phyloP scores from a whole-genome alignment of 2,888 invertebrate species.

The Steinernema scapterisci region DNA sequence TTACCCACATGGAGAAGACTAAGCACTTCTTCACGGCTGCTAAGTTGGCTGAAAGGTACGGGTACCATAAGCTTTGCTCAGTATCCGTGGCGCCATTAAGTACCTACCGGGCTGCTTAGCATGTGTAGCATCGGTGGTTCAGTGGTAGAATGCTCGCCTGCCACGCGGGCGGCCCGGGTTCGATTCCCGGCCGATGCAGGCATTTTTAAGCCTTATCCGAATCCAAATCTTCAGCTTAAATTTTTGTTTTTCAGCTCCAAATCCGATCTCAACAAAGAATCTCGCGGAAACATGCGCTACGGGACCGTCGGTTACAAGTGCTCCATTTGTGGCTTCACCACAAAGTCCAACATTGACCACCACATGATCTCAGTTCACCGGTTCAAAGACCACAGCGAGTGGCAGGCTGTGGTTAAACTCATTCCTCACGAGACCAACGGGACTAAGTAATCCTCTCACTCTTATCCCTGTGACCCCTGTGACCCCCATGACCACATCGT shows the following conservation, averaged over 20 bases:
- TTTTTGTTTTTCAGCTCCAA: constrained; percentile 11
- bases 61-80: constrained; percentile 1
- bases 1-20: constrained; percentile 43
- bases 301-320: constrained; percentile 41
- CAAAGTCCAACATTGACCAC: constrained; percentile 36
- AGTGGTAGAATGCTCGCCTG: constrained; percentile 66
- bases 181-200: constrained; percentile 69
- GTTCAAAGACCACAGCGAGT: constrained; percentile 38
- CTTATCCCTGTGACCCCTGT: no score
- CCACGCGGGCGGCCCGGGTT: constrained; percentile 65
- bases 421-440: constrained; percentile 31
- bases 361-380: constrained; percentile 37
- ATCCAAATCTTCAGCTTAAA: background rate
- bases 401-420: constrained; percentile 40
- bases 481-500: no score
- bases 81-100: no score
- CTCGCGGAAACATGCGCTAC: constrained; percentile 29
- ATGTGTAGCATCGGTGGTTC: constrained; percentile 64
- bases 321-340: constrained; percentile 37
- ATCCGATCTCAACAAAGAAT: constrained; percentile 32
- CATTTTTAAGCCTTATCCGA: background rate
- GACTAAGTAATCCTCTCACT: background rate
- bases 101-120: no score
- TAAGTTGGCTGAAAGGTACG: constrained; percentile 16
- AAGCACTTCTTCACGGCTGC: constrained; percentile 34